Evolutionary conservation across 1,140 invertebrate genomes (phyloP), one percentile per base, ranked within the genome.

Genomic region (Halictus rubicundus): DNA sequence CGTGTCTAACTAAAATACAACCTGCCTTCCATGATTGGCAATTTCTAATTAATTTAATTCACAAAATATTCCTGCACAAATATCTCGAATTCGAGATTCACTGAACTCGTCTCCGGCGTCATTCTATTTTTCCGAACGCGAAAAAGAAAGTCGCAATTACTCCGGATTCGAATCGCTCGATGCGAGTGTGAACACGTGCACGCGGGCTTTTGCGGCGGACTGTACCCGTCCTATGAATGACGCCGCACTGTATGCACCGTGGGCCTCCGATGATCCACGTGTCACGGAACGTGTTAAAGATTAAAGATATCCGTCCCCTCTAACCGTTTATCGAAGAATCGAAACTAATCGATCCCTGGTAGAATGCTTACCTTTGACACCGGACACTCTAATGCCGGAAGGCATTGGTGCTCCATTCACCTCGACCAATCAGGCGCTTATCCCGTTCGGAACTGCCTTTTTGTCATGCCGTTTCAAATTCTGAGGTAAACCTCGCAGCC

Each of bases 201-300:
- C 32, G 42, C 42, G 10, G 10, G 12, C 42, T 46, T 46, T 46
- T 12, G 12, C 42, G 10, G 12, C 0, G 10, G 21, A 57, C n/a
- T n/a, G 54, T n/a, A n/a, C 54, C n/a, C 5, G 7, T n/a, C 1
- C 19, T 57, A 37, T n/a, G 70, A 42, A 46, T 39, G 14, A 1
- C 10, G 7, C 16, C 23, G 10, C 74, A 80, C 46, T 61, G 14
- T 37, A 46, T 19, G 14, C 27, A 80, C 46, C 68, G 14, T 37
- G 57, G n/a, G 8, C 27, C 70, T 54, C 72, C 25, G 70, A 84
- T 75, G 61, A 68, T 68, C 21, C 49, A 23, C 42, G 54, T 57
- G 54, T 19, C 54, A n/a, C n/a, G 19, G 21, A 57, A 52, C 61
- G 65, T 57, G 49, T 57, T 7, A n/a, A 57, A n/a, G 54, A n/a